Evolutionary conservation across 2,113 vertebrate species (phyloP).

Genomic region (Pygoscelis adeliae): DNA sequence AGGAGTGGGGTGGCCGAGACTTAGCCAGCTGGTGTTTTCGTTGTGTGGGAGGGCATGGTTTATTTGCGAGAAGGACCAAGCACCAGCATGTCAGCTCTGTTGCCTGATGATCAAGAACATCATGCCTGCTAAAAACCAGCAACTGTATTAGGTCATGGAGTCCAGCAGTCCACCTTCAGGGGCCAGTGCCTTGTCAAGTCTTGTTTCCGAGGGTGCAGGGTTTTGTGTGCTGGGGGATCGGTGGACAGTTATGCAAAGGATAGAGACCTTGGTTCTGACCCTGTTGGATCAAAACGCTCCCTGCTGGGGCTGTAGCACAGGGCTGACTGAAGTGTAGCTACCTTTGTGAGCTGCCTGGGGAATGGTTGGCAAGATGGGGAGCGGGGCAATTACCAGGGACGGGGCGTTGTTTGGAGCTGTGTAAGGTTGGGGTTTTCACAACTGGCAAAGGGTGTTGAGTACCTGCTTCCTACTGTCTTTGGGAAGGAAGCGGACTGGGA

Average conservation of each 20-base stretch:
- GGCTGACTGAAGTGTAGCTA: neutral
- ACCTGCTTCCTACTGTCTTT: neutral
- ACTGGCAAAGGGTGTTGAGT: neutral
- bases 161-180: neutral
- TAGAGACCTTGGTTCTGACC: neutral
- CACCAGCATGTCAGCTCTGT: neutral
- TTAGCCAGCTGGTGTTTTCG: constrained; percentile 26
- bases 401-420: neutral
- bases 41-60: constrained; percentile 1
- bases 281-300: neutral
- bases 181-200: neutral
- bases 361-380: neutral
- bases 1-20: neutral
- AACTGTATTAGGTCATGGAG: neutral
- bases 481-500: neutral
- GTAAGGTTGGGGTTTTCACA: neutral
- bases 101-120: neutral
- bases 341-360: neutral
- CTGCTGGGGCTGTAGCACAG: neutral
- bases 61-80: neutral
- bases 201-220: neutral
- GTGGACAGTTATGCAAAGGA: neutral
- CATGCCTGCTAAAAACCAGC: neutral
- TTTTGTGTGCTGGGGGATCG: neutral
- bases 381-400: neutral